phyloP scores from a whole-genome alignment of 2,113 vertebrate species.

The Nematolebias whitei region DNA sequence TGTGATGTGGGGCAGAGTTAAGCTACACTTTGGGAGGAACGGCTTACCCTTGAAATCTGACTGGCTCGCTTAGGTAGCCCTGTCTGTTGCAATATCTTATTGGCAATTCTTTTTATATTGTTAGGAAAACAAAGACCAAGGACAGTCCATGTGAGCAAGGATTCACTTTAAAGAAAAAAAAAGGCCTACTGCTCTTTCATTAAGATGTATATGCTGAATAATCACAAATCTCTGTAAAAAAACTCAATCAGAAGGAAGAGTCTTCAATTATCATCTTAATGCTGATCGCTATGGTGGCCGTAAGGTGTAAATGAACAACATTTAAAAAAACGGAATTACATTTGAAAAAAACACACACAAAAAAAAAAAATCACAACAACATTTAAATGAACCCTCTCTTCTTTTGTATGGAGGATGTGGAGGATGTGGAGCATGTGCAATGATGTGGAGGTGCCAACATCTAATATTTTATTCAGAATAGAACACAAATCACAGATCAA shows the following conservation, averaged over 20 bases:
- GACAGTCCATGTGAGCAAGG: background rate
- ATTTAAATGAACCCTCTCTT: too few relatives aligned
- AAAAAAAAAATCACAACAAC: too few relatives aligned
- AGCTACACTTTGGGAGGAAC: conserved; percentile 17
- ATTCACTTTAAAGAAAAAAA: background rate
- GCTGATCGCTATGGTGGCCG: too few relatives aligned
- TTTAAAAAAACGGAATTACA: too few relatives aligned
- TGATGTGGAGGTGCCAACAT: too few relatives aligned
- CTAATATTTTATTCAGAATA: too few relatives aligned
- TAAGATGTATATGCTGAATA: conserved; percentile 21
- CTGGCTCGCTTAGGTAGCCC: conserved; percentile 19
- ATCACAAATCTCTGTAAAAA: conserved; percentile 31
- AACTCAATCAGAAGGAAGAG: conserved; percentile 39
- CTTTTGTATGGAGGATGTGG: too few relatives aligned
- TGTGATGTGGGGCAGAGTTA: conserved; percentile 43
- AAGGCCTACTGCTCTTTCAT: background rate
- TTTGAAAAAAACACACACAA: too few relatives aligned
- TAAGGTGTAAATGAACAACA: too few relatives aligned
- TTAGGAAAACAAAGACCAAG: background rate
- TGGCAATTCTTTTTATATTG: conserved; percentile 16
- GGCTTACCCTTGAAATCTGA: conserved; percentile 57
- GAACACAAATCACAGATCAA: too few relatives aligned
- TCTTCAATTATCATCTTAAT: conserved; percentile 7
- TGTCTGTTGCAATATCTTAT: background rate
- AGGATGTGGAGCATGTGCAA: too few relatives aligned